Percentiles rank a stretch among this genome's conserved stretches.
phyloP scores from a whole-genome alignment of 2,888 invertebrate genomes.

The Pollenia labialis region DNA sequence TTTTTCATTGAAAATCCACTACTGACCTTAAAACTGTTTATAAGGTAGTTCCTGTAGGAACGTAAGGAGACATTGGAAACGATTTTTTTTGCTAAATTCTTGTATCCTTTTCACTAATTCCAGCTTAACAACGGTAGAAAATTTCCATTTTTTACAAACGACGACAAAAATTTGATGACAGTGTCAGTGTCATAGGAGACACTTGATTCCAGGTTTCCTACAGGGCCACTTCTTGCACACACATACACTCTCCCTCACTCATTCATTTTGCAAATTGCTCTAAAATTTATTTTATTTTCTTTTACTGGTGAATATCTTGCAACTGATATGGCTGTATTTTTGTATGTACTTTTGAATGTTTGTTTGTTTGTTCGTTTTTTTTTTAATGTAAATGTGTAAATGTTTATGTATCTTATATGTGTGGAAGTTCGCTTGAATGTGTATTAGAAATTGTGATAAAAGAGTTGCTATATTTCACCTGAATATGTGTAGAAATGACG shows the following conservation, averaged over 20 bases:
- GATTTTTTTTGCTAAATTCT: too few relatives aligned
- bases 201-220: too few relatives aligned
- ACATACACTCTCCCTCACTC: background rate
- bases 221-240: background rate
- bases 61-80: too few relatives aligned
- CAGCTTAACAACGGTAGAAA: too few relatives aligned
- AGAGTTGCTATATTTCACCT: slow-evolving; percentile 54
- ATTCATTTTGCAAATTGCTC: slow-evolving; percentile 41
- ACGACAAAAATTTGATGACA: too few relatives aligned
- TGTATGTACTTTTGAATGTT: background rate
- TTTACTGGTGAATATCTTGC: background rate
- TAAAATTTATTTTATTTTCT: slow-evolving; percentile 37
- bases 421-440: background rate
- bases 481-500: slow-evolving; percentile 51
- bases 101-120: too few relatives aligned
- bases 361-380: background rate
- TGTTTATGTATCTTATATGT: background rate
- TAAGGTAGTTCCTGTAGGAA: too few relatives aligned
- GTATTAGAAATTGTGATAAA: slow-evolving; percentile 25
- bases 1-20: too few relatives aligned
- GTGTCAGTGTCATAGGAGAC: too few relatives aligned
- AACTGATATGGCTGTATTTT: background rate
- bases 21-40: too few relatives aligned
- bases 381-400: background rate
- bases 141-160: too few relatives aligned